Conservation (phyloP, 2,888 invertebrate genomes). For the Thereva unica region DNA sequence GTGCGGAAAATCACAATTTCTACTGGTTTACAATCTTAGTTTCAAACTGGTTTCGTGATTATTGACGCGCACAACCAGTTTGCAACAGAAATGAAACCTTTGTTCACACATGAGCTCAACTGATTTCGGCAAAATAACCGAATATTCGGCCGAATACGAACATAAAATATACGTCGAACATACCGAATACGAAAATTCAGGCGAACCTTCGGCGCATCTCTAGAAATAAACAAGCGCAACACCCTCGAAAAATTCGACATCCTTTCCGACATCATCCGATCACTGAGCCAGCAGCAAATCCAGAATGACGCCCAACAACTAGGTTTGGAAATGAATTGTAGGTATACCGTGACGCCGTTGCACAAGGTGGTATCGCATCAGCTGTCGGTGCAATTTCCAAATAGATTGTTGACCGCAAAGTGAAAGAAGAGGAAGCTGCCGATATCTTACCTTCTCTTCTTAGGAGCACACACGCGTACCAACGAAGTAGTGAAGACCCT, state of each 20-base stretch:
- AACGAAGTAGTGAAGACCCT: constrained; percentile 62
- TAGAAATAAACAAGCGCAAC: constrained; percentile 60
- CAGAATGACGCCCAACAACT: constrained; percentile 57
- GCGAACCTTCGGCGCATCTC: no score
- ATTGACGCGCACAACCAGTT: no score
- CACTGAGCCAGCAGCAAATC: constrained; percentile 67
- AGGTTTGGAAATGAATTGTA: constrained; percentile 56
- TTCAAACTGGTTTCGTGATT: no score
- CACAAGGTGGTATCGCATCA: constrained; percentile 71
- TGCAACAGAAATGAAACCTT: no score
- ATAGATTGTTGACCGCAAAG: constrained; percentile 64
- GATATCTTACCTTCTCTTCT: constrained; percentile 63
- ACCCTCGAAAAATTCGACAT: constrained; percentile 69
- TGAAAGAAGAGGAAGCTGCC: constrained; percentile 65
- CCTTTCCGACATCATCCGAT: constrained; percentile 63
- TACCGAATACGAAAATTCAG: no score
- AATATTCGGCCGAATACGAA: no score
- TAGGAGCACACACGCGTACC: constrained; percentile 65
- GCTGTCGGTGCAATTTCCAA: constrained; percentile 65
- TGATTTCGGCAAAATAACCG: no score
- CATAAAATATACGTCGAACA: no score
- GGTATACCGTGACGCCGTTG: constrained; percentile 69
- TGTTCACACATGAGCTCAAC: no score
- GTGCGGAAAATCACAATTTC: no score
- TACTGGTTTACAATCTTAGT: no score